Conservation (phyloP, 2,113 vertebrate species). For the Tricholaema leucomelas region DNA sequence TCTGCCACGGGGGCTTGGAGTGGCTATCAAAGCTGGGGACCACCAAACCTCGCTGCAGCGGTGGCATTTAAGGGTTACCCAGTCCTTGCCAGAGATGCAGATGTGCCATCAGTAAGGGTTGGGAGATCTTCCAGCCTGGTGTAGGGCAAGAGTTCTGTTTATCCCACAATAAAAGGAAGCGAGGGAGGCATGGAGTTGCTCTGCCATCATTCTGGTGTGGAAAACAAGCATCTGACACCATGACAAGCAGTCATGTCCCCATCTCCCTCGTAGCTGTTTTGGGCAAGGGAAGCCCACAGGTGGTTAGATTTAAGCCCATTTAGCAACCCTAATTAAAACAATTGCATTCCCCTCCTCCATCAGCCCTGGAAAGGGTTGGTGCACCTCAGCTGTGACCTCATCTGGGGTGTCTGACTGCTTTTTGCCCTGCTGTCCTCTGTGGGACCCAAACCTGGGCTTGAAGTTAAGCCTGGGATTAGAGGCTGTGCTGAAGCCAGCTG, state of each 20-base stretch:
- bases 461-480: constrained; percentile 37
- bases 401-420: neutral
- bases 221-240: neutral
- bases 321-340: neutral
- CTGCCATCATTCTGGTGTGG: neutral
- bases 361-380: neutral
- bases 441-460: neutral
- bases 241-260: neutral
- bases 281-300: neutral
- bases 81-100: neutral
- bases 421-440: neutral
- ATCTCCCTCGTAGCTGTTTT: neutral
- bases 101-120: rapidly evolving
- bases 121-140: neutral
- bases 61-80: neutral
- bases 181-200: neutral
- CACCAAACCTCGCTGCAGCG: rapidly evolving
- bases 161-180: neutral
- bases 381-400: neutral
- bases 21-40: rapidly evolving
- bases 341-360: rapidly evolving
- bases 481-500: neutral
- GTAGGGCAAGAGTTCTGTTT: neutral
- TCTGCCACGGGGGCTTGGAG: rapidly evolving
- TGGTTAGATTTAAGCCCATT: neutral